Conservation (phyloP, 1,140 invertebrate species). For the Palaemon carinicauda region DNA sequence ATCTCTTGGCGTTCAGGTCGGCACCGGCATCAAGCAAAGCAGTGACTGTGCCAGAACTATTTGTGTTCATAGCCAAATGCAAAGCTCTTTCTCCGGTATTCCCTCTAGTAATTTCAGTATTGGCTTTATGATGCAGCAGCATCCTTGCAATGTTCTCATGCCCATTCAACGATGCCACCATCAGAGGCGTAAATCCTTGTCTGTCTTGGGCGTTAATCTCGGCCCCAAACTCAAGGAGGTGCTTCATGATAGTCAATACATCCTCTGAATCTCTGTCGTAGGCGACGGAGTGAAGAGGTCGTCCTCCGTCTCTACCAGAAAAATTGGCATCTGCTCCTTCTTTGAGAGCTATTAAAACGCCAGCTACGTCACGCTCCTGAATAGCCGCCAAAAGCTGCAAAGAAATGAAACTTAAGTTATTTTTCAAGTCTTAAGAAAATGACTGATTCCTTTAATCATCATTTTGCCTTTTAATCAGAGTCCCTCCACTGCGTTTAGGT, state of each 20-base stretch:
- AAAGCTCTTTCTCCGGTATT: constrained; percentile 2
- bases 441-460: no score
- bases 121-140: neutral
- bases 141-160: neutral
- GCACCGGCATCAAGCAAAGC: constrained; percentile 5
- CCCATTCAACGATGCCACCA: neutral
- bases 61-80: constrained; percentile 1
- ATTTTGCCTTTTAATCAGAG: no score
- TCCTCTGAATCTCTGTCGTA: no score
- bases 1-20: constrained; percentile 5
- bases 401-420: neutral
- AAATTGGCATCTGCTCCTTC: neutral
- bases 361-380: neutral
- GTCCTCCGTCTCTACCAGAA: neutral
- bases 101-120: neutral
- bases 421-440: no score
- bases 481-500: no score
- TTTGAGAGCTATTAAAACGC: no score
- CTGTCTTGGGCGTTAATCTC: neutral
- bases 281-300: neutral
- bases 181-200: neutral
- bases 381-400: neutral
- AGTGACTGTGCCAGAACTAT: neutral
- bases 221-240: neutral
- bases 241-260: neutral